Evolutionary conservation across 1,140 invertebrate genomes (phyloP), one percentile per base, ranked within the genome.

Genomic region (Ctenoplectra terminalis): DNA sequence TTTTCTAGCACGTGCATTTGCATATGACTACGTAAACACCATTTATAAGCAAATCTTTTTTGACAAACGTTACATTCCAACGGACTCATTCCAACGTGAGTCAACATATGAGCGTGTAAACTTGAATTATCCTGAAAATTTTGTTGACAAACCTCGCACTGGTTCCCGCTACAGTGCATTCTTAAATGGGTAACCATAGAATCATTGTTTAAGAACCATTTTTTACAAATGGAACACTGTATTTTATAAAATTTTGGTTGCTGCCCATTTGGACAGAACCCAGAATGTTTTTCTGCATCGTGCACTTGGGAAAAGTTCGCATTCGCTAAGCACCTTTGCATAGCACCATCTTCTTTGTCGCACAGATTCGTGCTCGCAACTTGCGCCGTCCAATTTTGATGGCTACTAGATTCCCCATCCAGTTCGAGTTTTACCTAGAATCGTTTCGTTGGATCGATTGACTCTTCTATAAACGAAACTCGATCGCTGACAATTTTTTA

Each of bases 21-120:
- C 80, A 97, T 96, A 88, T 97, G 96, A 78, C 95, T 97, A 78
- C 96, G 91, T 34, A 97, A 91, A 91, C 90, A 89, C 90, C 90
- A 97, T 94, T 92, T 93, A 56, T 92, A 92, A 17, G 93, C 92
- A 79, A 95, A 95, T 67, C 91, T 91, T 87, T 95, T 95, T 29
- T 94, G 93, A 87, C 95, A 95, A 17, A 94, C 87, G 63, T 93
- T 93, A 86, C 94, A 95, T 63, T 93, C 94, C 74, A 90, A 94
- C 82, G 93, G 95, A 90, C 92, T 95, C 87, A 94, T 94, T 20
- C 94, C 94, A 26, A 94, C 93, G 69, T 95, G 95, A 7, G 92
- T 93, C 50, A 94, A 82, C 89, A 94, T 92, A 69, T 95, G 95
- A 0, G 93, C 92, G 60, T 94, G 94, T 50, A 95, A 81, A 81